Evolutionary conservation across 64 coral and sea anemone species (phyloP).

Genomic region (Pocillopora damicornis): DNA sequence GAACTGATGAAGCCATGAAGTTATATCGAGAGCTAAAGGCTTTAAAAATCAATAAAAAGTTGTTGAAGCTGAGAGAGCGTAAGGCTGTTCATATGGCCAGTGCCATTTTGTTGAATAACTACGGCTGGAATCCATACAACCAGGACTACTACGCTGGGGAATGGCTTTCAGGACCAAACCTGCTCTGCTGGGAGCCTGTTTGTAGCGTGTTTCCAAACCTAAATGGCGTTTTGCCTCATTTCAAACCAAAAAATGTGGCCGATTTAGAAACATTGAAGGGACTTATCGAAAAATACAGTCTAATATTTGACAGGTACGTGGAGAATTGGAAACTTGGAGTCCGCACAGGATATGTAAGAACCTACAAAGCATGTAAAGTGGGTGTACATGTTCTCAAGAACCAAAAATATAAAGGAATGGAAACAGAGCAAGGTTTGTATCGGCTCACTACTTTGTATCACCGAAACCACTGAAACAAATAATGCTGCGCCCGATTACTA

Average conservation of each 20-base stretch:
- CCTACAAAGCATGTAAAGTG: conserved; percentile 27
- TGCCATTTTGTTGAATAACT: conserved; percentile 31
- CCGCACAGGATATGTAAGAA: conserved; percentile 26
- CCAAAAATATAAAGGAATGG: too few species aligned
- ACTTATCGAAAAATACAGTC: conserved; percentile 25
- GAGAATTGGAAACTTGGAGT: conserved; percentile 55
- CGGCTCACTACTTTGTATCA: too few species aligned
- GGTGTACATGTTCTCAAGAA: conserved; percentile 33
- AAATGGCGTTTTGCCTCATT: background rate
- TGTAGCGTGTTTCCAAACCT: background rate
- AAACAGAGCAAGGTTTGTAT: too few species aligned
- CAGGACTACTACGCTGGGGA: conserved; percentile 56
- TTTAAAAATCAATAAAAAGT: background rate
- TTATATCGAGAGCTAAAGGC: conserved; percentile 12
- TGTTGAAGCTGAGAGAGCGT: conserved; percentile 48
- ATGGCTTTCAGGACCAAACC: conserved; percentile 52
- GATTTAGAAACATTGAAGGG: conserved; percentile 35
- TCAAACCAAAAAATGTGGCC: conserved; percentile 41
- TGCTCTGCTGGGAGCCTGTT: conserved; percentile 34
- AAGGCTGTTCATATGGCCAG: conserved; percentile 34
- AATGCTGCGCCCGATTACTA: too few species aligned
- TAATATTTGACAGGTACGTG: conserved; percentile 24
- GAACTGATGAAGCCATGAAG: conserved; percentile 22
- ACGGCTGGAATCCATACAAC: conserved; percentile 22
- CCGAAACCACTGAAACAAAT: too few species aligned